These are phyloP conservation scores for Erethizon dorsatum DNA, from an alignment of 2,797 vertebrate genomes.

Conservation along the genomic window DNA sequence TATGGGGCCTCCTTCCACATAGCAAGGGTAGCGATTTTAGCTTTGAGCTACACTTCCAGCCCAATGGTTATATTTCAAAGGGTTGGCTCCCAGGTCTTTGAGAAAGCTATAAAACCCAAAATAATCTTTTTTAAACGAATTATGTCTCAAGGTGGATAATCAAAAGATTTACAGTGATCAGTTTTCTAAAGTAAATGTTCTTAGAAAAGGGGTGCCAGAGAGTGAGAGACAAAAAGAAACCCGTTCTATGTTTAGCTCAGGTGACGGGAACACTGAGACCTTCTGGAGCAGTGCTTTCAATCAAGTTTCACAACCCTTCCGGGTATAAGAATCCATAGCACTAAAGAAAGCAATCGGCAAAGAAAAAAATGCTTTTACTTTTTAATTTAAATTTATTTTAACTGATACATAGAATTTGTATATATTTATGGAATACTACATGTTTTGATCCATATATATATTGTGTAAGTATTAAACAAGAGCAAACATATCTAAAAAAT, in stretches of 20 bases:
- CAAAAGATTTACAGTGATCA: not conserved
- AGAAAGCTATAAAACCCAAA: not conserved
- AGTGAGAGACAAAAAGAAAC: not conserved
- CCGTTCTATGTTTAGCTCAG: not conserved
- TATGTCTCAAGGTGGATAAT: not conserved
- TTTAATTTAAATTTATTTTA: not conserved
- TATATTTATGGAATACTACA: not conserved
- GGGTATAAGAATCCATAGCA: not conserved
- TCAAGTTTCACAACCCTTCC: not conserved
- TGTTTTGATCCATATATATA: not conserved
- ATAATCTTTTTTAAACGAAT: constrained; percentile 47
- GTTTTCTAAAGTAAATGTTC: constrained; percentile 22
- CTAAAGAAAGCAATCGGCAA: not conserved
- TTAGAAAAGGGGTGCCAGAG: not conserved
- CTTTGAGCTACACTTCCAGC: not conserved
- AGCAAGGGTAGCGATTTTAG: not conserved
- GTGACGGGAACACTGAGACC: not conserved
- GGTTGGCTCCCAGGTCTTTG: not conserved
- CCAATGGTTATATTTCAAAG: not conserved
- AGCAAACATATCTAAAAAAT: not conserved
- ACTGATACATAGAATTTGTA: not conserved
- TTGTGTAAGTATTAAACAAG: not conserved
- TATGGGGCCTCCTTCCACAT: not conserved
- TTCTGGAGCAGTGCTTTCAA: not conserved
- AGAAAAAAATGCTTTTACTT: not conserved